Percentiles rank a stretch among this genome's conserved stretches.
Conservation (phyloP, 2,888 invertebrate species). For the Ectropis crepuscularia region DNA sequence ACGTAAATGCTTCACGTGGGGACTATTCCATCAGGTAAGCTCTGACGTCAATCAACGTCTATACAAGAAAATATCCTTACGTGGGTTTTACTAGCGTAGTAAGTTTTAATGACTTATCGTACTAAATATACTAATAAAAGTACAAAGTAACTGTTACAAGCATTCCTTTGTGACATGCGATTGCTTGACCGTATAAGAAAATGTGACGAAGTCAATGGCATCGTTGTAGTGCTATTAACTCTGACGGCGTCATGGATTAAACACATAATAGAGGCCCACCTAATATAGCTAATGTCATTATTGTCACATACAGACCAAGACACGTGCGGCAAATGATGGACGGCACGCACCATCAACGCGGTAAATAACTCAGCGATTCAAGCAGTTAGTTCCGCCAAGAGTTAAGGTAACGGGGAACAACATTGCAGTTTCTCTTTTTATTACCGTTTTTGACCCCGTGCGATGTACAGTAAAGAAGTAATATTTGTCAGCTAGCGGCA, state of each 20-base stretch:
- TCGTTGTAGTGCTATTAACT: slow-evolving; percentile 20
- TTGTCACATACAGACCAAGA: slow-evolving; percentile 54
- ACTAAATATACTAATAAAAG: not conserved
- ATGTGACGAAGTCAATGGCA: slow-evolving; percentile 38
- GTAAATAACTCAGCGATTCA: slow-evolving; percentile 51
- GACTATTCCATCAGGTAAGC: slow-evolving; percentile 48
- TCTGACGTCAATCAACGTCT: slow-evolving; percentile 47
- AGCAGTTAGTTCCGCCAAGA: slow-evolving; percentile 57
- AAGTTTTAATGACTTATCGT: slow-evolving; percentile 12
- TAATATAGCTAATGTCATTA: slow-evolving; percentile 48
- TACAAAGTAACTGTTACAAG: slow-evolving; percentile 1
- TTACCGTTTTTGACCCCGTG: slow-evolving; percentile 48
- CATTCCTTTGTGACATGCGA: slow-evolving; percentile 2
- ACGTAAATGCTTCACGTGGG: slow-evolving; percentile 53
- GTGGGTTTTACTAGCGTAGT: slow-evolving; percentile 20
- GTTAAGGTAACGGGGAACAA: slow-evolving; percentile 44
- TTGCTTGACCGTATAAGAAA: slow-evolving; percentile 12
- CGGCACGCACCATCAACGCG: slow-evolving; percentile 44
- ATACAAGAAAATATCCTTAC: slow-evolving; percentile 41
- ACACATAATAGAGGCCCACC: slow-evolving; percentile 31
- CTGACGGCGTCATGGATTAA: slow-evolving; percentile 31
- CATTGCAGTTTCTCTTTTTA: slow-evolving; percentile 50
- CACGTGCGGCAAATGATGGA: slow-evolving; percentile 43
- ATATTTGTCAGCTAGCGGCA: slow-evolving; percentile 7
- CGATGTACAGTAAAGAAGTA: slow-evolving; percentile 30